These are phyloP conservation scores for Pachypeltis micranthus DNA, from an alignment of 1,140 invertebrate species.

Conservation along the genomic window DNA sequence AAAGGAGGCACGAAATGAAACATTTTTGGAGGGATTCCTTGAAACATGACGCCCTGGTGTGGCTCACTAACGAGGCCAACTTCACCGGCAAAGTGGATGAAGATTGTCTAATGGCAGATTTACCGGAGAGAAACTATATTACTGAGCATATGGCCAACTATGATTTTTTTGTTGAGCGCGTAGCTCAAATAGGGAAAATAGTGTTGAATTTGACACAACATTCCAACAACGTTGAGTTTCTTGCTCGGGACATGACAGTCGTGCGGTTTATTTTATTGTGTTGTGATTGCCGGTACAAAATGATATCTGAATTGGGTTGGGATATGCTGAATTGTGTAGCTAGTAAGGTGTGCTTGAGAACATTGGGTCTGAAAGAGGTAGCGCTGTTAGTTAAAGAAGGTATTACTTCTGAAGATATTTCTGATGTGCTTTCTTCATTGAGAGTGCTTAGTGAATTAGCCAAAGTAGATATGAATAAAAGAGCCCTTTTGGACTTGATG, in stretches of 20 bases:
- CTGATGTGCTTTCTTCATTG: conserved; percentile 61
- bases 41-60: conserved; percentile 48
- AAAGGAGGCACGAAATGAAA: conserved; percentile 57
- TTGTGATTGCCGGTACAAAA: conserved; percentile 63
- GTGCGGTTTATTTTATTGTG: conserved; percentile 80
- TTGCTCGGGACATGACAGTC: conserved; percentile 69
- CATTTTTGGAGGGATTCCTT: conserved; percentile 61
- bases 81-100: conserved; percentile 6
- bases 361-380: conserved; percentile 49
- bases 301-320: conserved; percentile 65
- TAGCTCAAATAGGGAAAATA: conserved; percentile 66
- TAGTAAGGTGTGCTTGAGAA: conserved; percentile 59
- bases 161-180: conserved; percentile 66
- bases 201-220: conserved; percentile 90
- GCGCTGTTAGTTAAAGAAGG: conserved; percentile 58
- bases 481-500: conserved; percentile 3
- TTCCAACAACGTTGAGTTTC: conserved; percentile 65
- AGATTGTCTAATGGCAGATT: background rate
- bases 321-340: conserved; percentile 90
- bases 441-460: conserved; percentile 81
- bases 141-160: conserved; percentile 40
- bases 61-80: conserved; percentile 51
- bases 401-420: conserved; percentile 74
- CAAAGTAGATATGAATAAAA: conserved; percentile 60
- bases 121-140: background rate